Conservation (phyloP, 2,888 invertebrate species). For the Cephus pulcher region DNA sequence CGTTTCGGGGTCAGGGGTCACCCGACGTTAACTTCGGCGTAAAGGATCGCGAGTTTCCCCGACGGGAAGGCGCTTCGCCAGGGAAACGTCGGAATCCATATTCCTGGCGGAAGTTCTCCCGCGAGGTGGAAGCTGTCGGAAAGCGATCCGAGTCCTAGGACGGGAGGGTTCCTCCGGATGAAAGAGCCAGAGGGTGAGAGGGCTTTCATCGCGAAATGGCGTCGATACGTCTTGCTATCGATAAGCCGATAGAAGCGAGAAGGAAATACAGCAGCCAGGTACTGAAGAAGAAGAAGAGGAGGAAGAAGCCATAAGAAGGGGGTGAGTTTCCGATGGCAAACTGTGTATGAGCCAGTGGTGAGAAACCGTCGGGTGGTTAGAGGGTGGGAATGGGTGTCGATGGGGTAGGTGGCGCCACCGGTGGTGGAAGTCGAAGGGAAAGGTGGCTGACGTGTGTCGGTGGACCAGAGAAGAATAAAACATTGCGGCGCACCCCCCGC, state of each 20-base stretch:
- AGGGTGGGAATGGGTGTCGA: not conserved
- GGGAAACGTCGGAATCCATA: not conserved
- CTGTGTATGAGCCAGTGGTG: not conserved
- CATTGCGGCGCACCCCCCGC: constrained; percentile 58
- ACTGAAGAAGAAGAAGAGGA: not conserved
- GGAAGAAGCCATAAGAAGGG: not conserved
- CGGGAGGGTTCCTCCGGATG: not conserved
- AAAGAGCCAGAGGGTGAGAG: not conserved
- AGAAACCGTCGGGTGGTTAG: not conserved
- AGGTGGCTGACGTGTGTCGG: not conserved
- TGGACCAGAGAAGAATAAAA: constrained; percentile 53
- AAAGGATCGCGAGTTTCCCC: not conserved
- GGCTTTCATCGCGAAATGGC: constrained; percentile 20
- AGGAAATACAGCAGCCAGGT: constrained; percentile 10
- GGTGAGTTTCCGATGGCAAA: not conserved
- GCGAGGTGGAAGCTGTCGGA: not conserved
- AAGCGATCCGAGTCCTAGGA: not conserved
- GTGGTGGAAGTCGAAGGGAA: not conserved
- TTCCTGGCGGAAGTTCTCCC: not conserved
- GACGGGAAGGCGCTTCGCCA: not conserved
- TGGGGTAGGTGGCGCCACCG: not conserved
- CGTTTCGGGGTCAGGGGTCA: not conserved
- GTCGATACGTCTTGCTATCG: constrained; percentile 36
- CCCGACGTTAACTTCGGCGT: not conserved
- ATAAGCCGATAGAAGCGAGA: not conserved